Evolutionary conservation across 2,888 invertebrate genomes (phyloP).

Genomic region (Leucania comma): DNA sequence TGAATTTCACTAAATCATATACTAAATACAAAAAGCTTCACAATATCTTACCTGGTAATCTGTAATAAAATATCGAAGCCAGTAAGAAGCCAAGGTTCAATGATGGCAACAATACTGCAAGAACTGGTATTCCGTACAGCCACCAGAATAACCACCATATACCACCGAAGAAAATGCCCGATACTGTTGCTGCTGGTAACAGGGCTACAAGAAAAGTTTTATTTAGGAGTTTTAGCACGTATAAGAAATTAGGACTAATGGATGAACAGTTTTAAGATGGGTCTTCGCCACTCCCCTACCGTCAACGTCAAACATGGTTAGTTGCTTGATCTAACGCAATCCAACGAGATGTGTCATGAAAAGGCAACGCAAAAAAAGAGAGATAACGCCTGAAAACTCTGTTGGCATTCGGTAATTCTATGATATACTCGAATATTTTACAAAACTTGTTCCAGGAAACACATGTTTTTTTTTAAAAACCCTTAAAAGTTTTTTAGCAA

Average conservation of each 20-base stretch:
- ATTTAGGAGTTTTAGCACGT: background rate
- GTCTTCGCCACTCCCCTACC: too few relatives aligned
- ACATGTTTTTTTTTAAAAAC: too few relatives aligned
- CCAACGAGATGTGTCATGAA: too few relatives aligned
- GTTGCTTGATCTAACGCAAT: too few relatives aligned
- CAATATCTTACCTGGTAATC: slow-evolving; percentile 90
- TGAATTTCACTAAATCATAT: too few relatives aligned
- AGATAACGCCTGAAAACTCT: too few relatives aligned
- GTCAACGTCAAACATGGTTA: too few relatives aligned
- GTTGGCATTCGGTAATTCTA: too few relatives aligned
- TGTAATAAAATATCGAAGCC: slow-evolving; percentile 90
- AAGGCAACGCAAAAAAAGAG: too few relatives aligned
- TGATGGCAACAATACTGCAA: slow-evolving; percentile 91
- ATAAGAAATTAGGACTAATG: background rate
- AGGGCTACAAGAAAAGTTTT: slow-evolving; percentile 83
- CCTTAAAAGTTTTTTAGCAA: too few relatives aligned
- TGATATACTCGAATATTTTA: too few relatives aligned
- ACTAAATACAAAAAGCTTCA: background rate
- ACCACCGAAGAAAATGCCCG: slow-evolving; percentile 91
- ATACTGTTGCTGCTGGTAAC: slow-evolving; percentile 85
- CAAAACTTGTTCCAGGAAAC: too few relatives aligned
- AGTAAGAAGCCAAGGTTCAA: slow-evolving; percentile 92
- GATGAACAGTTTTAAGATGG: background rate
- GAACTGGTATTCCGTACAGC: slow-evolving; percentile 91
- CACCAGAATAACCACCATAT: slow-evolving; percentile 92